These are phyloP conservation scores for Potamarius usumacintae DNA, from an alignment of 2,113 vertebrate species.

Conservation along the genomic window DNA sequence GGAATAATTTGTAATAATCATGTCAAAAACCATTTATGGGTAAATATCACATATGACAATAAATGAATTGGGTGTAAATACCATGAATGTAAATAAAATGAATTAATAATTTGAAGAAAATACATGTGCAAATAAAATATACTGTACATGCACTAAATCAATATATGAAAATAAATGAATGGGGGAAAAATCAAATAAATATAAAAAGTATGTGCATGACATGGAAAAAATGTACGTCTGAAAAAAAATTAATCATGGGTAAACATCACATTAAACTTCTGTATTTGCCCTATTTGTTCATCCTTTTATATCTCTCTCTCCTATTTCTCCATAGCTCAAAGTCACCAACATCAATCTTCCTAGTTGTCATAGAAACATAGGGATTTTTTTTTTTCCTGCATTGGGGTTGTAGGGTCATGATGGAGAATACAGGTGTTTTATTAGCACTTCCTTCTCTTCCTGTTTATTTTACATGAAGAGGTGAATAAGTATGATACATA, in stretches of 20 bases:
- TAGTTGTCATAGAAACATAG: slow-evolving; percentile 50
- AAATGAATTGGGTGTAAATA: not conserved
- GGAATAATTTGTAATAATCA: not conserved
- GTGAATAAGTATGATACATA: not conserved
- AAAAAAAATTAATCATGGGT: not conserved
- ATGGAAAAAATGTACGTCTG: too few relatives aligned
- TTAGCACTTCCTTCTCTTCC: slow-evolving; percentile 2
- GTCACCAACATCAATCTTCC: slow-evolving; percentile 39
- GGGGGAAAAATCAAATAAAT: too few relatives aligned
- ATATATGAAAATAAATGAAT: too few relatives aligned
- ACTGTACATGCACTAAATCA: too few relatives aligned
- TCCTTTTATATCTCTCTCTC: slow-evolving; percentile 6
- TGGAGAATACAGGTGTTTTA: slow-evolving; percentile 1
- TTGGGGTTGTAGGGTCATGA: slow-evolving; percentile 44
- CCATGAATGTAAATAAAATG: too few relatives aligned
- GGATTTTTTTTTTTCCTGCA: not conserved
- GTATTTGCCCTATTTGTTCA: slow-evolving; percentile 45
- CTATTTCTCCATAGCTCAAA: slow-evolving; percentile 29
- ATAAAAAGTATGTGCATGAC: too few relatives aligned
- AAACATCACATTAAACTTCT: slow-evolving; percentile 37
- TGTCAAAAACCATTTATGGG: not conserved
- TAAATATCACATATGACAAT: not conserved
- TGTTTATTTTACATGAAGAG: not conserved
- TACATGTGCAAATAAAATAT: too few relatives aligned
- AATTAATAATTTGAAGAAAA: too few relatives aligned